A percentile compares a stretch with the other conserved stretches of the same genome.
These are phyloP conservation scores for Cyclophora albipunctata DNA, from an alignment of 2,888 invertebrate species.

Conservation along the genomic window DNA sequence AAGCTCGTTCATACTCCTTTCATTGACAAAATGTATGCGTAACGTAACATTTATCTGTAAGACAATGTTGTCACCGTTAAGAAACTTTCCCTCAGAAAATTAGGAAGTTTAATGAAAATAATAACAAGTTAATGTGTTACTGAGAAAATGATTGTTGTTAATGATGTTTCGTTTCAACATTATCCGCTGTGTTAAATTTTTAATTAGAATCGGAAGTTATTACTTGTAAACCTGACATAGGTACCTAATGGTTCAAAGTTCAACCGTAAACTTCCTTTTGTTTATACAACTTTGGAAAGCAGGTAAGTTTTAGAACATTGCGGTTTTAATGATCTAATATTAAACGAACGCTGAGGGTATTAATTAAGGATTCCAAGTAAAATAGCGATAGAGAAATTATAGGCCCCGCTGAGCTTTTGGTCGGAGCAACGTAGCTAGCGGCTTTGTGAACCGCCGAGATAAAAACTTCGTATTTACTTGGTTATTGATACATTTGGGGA, in stretches of 20 bases:
- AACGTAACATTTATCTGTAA: no score
- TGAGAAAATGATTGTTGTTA: conserved; percentile 25
- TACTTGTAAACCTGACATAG: conserved; percentile 62
- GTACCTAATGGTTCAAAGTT: conserved; percentile 63
- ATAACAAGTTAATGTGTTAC: no score
- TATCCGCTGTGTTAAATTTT: conserved; percentile 63
- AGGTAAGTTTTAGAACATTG: conserved; percentile 72
- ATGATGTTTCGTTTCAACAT: conserved; percentile 33
- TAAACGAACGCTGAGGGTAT: conserved; percentile 68
- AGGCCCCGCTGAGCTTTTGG: conserved; percentile 27
- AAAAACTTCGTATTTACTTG: conserved; percentile 9
- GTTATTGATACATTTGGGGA: conserved; percentile 1
- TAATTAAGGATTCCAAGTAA: conserved; percentile 68
- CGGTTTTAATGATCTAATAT: conserved; percentile 75
- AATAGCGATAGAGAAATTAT: conserved; percentile 57
- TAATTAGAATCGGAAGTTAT: conserved; percentile 64
- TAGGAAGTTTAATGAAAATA: no score
- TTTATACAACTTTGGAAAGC: conserved; percentile 68
- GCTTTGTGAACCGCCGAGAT: conserved; percentile 5
- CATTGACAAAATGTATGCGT: no score
- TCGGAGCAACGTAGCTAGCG: conserved; percentile 9
- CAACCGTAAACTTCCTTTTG: conserved; percentile 64
- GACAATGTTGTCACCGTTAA: no score
- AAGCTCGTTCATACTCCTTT: no score
- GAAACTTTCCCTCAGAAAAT: no score